Base-by-base conservation (phyloP, 2,888 invertebrate genomes). In the Podotricha telesiphe region DNA sequence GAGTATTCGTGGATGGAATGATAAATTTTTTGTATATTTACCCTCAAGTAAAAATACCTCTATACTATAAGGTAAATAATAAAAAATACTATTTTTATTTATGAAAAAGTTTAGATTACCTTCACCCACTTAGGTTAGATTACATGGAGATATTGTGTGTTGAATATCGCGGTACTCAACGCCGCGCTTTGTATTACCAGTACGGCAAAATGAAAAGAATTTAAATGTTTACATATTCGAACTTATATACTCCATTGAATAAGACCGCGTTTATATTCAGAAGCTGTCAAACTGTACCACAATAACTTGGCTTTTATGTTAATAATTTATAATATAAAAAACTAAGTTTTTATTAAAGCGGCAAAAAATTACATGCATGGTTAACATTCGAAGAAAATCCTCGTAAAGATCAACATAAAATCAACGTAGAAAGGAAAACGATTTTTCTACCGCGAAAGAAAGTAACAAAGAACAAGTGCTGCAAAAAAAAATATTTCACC, bases 381-480 rank as follows among this genome's bases (percentile, higher is more conserved):
- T 17, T 17, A 1, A 47, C 7, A 47, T 47, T 47, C 10, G 8
- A 47, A 17, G 17, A 47, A 2, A 53, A 55, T 3, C 34, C 8
- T 37, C 55, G 17, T 34, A 55, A 55, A 55, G 17, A 17, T 53
- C n/a, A 17, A 34, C n/a, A 28, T 45, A n/a, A 45, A 59, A 59
- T 42, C 42, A 22, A 20, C 10, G 19, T n/a, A 11, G n/a, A 45
- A 22, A 59, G 22, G 4, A n/a, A 45, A 45, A 20, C 10, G 20
- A n/a, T n/a, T n/a, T 58, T 58, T 58, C 42, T 42, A 8, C 40
- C 19, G 8, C 11, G 22, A 22, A 1, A 19, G 15, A n/a, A 45
- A 45, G 40, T 58, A 61, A 61, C 6, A 48, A 48, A 47, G 47
- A 48, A 48, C 45, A 34, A 62, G 62, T 48, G 13, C 19, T 28